These are phyloP conservation scores for Australoheros facetus DNA, from an alignment of 2,797 vertebrate species.

Conservation along the genomic window DNA sequence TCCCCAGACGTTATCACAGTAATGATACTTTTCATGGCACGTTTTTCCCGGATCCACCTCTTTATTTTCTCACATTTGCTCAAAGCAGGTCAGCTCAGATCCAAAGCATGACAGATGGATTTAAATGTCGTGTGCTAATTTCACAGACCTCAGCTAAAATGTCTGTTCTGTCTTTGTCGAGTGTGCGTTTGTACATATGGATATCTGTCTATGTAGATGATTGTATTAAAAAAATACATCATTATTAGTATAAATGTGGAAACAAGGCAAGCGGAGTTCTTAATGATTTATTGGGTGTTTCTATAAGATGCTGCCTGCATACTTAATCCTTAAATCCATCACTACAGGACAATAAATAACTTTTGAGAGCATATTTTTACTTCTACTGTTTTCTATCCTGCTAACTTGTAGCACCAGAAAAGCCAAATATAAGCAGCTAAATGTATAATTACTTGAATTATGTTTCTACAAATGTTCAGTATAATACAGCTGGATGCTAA, in stretches of 20 bases:
- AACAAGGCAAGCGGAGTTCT: not conserved
- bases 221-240: conserved; percentile 31
- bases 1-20: not conserved
- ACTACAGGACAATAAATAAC: conserved; percentile 15
- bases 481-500: conserved; percentile 29
- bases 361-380: not conserved
- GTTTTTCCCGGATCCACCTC: not conserved
- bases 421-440: conserved; percentile 7
- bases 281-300: conserved; percentile 19
- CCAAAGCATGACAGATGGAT: conserved; percentile 11
- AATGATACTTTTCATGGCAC: not conserved
- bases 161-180: conserved; percentile 1
- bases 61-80: conserved; percentile 12
- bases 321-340: conserved; percentile 6
- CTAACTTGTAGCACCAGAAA: not conserved
- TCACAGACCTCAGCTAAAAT: not conserved
- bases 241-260: conserved; percentile 28
- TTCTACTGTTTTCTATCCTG: not conserved
- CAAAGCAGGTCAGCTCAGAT: conserved; percentile 6
- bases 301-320: conserved; percentile 22
- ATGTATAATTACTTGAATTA: conserved; percentile 1
- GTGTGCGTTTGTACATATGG: not conserved
- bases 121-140: conserved; percentile 16
- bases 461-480: conserved; percentile 5
- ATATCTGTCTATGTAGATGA: not conserved